Evolutionary conservation across 2,113 vertebrate genomes (phyloP).

Genomic region (Lepus americanus): DNA sequence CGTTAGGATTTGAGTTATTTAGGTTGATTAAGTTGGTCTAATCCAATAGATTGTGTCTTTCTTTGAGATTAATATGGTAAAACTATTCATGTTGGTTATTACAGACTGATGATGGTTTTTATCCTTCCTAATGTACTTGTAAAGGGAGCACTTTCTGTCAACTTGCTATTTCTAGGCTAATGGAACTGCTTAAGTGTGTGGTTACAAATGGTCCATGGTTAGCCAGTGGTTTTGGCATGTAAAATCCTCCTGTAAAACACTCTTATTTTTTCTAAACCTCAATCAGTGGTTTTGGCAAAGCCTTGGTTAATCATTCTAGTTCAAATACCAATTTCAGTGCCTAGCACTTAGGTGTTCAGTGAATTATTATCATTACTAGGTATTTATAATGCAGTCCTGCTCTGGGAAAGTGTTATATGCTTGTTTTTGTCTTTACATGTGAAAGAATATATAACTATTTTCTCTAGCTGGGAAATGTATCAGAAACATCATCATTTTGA

Average conservation of each 20-base stretch:
- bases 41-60: not conserved
- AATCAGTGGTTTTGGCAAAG: not conserved
- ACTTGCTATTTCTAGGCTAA: not conserved
- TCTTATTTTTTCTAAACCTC: not conserved
- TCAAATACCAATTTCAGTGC: not conserved
- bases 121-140: not conserved
- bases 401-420: not conserved
- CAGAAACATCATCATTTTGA: conserved; percentile 28
- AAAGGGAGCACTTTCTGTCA: not conserved
- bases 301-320: not conserved
- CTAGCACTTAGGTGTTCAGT: not conserved
- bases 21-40: conserved; percentile 7
- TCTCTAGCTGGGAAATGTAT: not conserved
- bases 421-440: not conserved
- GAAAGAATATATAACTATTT: not conserved
- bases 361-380: not conserved
- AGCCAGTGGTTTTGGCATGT: not conserved
- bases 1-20: not conserved
- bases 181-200: not conserved
- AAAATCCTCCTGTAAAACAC: conserved; percentile 1
- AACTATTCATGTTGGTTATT: not conserved
- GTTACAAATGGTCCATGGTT: not conserved
- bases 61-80: conserved; percentile 7
- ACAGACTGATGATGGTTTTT: not conserved
- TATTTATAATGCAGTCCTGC: not conserved